Percentiles rank a stretch among this genome's conserved stretches.
phyloP scores from a whole-genome alignment of 35 echinoderm and acorn worm species.

The Apostichopus californicus region DNA sequence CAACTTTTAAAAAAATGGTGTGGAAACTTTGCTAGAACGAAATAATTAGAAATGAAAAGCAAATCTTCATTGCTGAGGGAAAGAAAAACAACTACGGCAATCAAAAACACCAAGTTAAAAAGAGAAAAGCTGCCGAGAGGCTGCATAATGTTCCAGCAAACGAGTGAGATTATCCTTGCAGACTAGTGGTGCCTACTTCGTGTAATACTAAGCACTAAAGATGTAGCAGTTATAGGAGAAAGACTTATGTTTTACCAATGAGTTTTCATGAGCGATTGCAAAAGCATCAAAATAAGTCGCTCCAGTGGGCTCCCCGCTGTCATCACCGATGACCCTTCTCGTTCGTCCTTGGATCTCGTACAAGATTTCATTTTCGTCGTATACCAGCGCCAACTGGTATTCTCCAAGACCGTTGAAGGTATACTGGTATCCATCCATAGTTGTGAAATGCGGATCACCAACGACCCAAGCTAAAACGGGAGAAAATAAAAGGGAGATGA shows the following conservation, averaged over 20 bases:
- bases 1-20: no score
- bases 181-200: no score
- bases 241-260: background rate
- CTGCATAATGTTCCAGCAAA: no score
- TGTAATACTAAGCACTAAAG: no score
- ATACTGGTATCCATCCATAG: slow-evolving; percentile 36
- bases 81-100: no score
- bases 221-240: no score
- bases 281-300: slow-evolving; percentile 32
- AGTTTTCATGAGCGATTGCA: background rate
- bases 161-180: no score
- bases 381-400: slow-evolving; percentile 30
- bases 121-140: no score
- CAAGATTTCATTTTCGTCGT: background rate
- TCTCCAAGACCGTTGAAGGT: slow-evolving; percentile 74
- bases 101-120: no score
- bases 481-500: background rate
- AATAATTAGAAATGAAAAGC: no score
- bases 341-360: slow-evolving; percentile 61
- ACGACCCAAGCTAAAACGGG: slow-evolving; percentile 8
- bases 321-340: background rate
- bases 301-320: background rate
- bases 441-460: slow-evolving; percentile 69
- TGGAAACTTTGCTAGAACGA: no score
- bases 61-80: no score